phyloP scores from a whole-genome alignment of 1,140 invertebrate species.

The Bombus haemorrhoidalis region DNA sequence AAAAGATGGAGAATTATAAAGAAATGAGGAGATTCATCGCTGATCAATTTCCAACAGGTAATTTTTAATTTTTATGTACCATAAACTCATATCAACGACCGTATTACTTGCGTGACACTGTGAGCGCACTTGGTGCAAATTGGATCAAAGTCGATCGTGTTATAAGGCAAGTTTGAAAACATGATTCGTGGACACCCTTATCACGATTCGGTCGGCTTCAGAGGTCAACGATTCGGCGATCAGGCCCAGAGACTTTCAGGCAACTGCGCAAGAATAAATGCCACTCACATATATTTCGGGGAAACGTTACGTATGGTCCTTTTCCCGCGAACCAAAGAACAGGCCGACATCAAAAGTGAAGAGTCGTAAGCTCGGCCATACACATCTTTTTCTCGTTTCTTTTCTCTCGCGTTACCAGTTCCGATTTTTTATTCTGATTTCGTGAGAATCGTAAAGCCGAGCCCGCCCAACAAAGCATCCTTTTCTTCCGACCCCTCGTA shows the following conservation, averaged over 20 bases:
- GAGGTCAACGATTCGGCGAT: constrained; percentile 40
- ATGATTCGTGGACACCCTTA: neutral
- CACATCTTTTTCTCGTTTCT: neutral
- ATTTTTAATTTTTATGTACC: too few relatives aligned
- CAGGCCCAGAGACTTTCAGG: constrained; percentile 7
- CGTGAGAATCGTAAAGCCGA: constrained; percentile 51
- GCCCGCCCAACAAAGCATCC: constrained; percentile 11
- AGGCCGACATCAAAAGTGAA: constrained; percentile 47
- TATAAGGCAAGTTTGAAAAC: neutral
- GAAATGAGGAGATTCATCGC: neutral
- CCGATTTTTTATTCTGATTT: constrained; percentile 58
- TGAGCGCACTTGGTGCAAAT: neutral
- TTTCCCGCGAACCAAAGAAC: constrained; percentile 16
- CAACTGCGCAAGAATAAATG: constrained; percentile 48
- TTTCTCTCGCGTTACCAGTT: constrained; percentile 43
- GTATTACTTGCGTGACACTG: too few relatives aligned
- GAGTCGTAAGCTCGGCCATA: constrained; percentile 24
- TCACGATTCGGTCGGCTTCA: neutral
- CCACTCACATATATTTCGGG: constrained; percentile 58
- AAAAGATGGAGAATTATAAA: neutral
- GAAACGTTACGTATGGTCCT: constrained; percentile 34
- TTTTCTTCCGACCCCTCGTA: constrained; percentile 23
- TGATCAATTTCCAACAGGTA: neutral
- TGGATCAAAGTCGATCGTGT: neutral
- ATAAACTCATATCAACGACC: too few relatives aligned